Conservation (phyloP, 2,888 invertebrate species). For the Acleris emargana region DNA sequence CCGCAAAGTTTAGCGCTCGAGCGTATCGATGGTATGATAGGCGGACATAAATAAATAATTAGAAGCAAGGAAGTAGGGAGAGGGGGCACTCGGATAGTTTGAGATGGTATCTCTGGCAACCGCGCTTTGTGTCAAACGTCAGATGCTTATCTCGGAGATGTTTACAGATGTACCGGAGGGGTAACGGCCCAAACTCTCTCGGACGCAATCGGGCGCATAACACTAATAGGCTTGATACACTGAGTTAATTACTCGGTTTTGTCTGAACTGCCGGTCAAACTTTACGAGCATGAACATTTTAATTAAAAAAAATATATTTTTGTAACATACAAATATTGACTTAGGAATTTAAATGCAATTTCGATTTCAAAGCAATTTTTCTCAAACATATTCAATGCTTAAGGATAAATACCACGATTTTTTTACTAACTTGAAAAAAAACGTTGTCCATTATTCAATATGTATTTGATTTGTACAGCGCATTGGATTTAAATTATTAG, state of each 20-base stretch:
- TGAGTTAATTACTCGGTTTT: slow-evolving; percentile 71
- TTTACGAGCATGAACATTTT: slow-evolving; percentile 40
- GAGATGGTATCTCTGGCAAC: slow-evolving; percentile 78
- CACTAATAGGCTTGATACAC: slow-evolving; percentile 64
- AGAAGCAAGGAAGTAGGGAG: slow-evolving; percentile 70
- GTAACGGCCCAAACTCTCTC: slow-evolving; percentile 72
- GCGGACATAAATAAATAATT: slow-evolving; percentile 81
- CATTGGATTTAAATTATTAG: no score
- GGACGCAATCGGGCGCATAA: slow-evolving; percentile 71
- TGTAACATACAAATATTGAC: slow-evolving; percentile 21
- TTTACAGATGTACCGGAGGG: slow-evolving; percentile 82
- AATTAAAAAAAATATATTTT: slow-evolving; percentile 25
- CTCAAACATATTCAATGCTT: no score
- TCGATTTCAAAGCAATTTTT: no score
- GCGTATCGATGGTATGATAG: slow-evolving; percentile 81
- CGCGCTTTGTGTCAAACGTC: slow-evolving; percentile 84
- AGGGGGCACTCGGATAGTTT: slow-evolving; percentile 69
- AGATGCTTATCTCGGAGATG: slow-evolving; percentile 80
- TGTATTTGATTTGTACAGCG: no score
- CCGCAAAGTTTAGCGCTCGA: slow-evolving; percentile 69
- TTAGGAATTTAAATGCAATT: neutral
- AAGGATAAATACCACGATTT: no score
- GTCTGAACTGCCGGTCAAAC: slow-evolving; percentile 46
- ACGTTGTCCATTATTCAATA: no score
- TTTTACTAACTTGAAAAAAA: no score